Conservation (phyloP, 2,888 invertebrate species). For the Eristalis intricaria region DNA sequence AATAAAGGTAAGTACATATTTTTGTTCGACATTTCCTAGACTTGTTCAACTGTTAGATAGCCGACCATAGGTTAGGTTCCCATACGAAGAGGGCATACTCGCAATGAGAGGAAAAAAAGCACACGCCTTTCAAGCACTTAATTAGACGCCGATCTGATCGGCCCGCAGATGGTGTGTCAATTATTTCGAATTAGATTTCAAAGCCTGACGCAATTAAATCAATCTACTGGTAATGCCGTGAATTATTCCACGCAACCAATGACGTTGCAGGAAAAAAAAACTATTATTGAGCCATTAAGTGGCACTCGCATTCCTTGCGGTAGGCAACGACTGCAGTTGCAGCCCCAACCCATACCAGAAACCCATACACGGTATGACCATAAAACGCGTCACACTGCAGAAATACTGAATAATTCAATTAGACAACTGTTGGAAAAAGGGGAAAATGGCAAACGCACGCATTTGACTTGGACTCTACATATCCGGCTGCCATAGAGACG, state of each 20-base stretch:
- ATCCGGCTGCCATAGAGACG: conserved; percentile 38
- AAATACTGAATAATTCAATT: conserved; percentile 44
- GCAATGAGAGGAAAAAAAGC: background rate
- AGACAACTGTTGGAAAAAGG: background rate
- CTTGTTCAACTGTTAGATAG: background rate
- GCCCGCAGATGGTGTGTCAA: background rate
- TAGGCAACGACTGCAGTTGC: background rate
- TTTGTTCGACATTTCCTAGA: background rate
- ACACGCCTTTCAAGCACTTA: background rate
- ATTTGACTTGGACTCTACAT: conserved; percentile 31
- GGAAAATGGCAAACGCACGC: conserved; percentile 11
- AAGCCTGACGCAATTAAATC: background rate
- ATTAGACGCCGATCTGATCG: background rate
- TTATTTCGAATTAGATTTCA: background rate
- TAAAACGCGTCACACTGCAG: background rate
- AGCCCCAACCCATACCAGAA: background rate
- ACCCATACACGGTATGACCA: background rate
- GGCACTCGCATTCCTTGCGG: background rate
- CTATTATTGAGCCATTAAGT: background rate
- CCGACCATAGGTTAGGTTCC: background rate
- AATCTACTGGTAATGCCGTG: background rate
- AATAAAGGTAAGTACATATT: background rate
- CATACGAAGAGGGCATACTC: background rate
- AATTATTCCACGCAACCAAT: background rate
- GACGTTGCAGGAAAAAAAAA: background rate